A percentile compares a stretch with the other conserved stretches of the same genome.
These are phyloP conservation scores for Lysandra bellargus DNA, from an alignment of 2,888 invertebrate genomes.

Conservation along the genomic window DNA sequence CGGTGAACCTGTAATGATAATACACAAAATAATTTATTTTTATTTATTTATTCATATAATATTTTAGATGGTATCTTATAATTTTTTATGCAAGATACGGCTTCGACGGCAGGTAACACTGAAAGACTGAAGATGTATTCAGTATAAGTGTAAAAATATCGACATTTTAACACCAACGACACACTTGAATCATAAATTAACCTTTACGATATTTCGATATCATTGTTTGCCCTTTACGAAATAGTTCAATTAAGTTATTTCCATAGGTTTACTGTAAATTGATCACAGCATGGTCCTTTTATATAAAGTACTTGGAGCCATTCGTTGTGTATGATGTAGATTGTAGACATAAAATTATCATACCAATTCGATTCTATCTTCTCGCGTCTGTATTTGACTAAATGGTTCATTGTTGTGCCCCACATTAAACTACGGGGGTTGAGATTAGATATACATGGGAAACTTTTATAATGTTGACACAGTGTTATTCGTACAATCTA, in stretches of 20 bases:
- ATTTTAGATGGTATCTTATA: background rate
- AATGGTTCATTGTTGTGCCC: conserved; percentile 23
- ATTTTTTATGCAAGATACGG: background rate
- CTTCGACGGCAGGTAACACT: no score
- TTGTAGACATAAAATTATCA: conserved; percentile 24
- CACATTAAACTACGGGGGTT: conserved; percentile 26
- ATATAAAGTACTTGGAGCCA: background rate
- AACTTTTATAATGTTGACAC: background rate
- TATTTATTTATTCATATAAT: background rate
- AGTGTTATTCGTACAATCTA: conserved; percentile 1
- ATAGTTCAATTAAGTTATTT: conserved; percentile 29
- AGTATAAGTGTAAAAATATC: background rate
- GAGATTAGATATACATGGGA: conserved; percentile 3
- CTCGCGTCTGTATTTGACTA: conserved; percentile 16
- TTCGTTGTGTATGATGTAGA: background rate
- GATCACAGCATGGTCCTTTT: conserved; percentile 38
- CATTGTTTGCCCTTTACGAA: background rate
- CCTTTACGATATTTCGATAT: background rate
- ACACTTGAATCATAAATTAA: background rate
- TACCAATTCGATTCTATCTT: conserved; percentile 9
- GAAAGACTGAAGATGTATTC: no score
- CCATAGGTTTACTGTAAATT: conserved; percentile 35
- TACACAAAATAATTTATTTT: background rate
- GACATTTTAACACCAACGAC: background rate
- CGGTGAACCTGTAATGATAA: background rate